A percentile compares a stretch with the other conserved stretches of the same genome.
phyloP scores from a whole-genome alignment of 2,797 vertebrate genomes.

The Microcaecilia unicolor region DNA sequence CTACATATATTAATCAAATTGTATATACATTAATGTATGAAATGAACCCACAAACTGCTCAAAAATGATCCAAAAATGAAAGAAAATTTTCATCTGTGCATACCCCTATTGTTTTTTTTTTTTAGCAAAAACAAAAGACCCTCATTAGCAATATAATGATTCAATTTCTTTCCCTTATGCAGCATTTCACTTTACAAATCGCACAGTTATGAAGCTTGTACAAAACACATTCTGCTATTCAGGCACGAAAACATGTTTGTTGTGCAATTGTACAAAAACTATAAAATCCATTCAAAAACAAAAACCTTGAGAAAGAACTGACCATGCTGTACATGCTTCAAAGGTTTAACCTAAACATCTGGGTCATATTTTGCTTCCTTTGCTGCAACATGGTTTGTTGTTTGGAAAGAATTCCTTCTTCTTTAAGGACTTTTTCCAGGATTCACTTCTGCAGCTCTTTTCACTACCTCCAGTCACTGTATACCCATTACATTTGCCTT shows the following conservation, averaged over 20 bases:
- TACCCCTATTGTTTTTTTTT: no score
- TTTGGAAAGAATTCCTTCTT: slow-evolving; percentile 55
- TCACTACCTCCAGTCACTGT: slow-evolving; percentile 56
- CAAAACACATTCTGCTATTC: slow-evolving; percentile 40
- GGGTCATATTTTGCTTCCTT: slow-evolving; percentile 69
- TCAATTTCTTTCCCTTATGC: slow-evolving; percentile 27
- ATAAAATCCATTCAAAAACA: slow-evolving; percentile 50
- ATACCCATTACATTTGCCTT: slow-evolving; percentile 58
- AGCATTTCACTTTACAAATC: slow-evolving; percentile 35
- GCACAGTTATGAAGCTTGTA: slow-evolving; percentile 27
- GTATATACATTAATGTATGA: no score
- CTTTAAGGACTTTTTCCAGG: slow-evolving; percentile 63
- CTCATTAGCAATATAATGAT: slow-evolving; percentile 24
- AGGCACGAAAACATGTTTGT: slow-evolving; percentile 32
- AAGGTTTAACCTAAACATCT: no score
- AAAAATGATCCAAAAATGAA: no score
- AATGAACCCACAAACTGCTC: no score
- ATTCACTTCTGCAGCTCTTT: slow-evolving; percentile 49
- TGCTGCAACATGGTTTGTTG: slow-evolving; percentile 65
- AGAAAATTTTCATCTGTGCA: no score
- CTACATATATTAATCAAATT: no score
- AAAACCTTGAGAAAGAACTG: slow-evolving; percentile 32
- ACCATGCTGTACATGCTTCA: slow-evolving; percentile 41
- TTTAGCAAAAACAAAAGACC: slow-evolving; percentile 38
- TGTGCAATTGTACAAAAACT: slow-evolving; percentile 58